These are phyloP conservation scores for human DNA, from an alignment of 2,113 vertebrate species.

Conservation along the genomic window DNA sequence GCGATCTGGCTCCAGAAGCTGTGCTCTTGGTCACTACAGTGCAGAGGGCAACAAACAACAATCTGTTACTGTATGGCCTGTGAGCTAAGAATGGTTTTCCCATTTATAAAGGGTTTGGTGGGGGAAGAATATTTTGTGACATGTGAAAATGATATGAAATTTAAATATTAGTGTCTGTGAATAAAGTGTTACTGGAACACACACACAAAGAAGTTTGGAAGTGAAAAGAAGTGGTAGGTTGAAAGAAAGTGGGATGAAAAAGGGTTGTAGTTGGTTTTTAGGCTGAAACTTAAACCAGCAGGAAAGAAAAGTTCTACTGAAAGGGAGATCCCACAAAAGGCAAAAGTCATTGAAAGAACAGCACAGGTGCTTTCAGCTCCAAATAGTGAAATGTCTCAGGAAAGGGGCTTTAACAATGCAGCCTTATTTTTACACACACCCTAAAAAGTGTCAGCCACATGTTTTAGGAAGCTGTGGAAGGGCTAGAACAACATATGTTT, in stretches of 20 bases:
- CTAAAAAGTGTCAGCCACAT: constrained; percentile 56
- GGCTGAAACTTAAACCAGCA: background rate
- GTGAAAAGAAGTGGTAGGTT: background rate
- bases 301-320: background rate
- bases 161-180: background rate
- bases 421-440: background rate
- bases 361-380: background rate
- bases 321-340: background rate
- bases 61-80: too few species aligned
- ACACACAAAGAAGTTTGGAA: background rate
- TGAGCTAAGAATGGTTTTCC: background rate
- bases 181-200: background rate
- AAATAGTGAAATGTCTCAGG: background rate
- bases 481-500: constrained; percentile 59
- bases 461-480: background rate
- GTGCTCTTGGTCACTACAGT: background rate
- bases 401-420: background rate
- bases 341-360: background rate
- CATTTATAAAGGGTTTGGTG: background rate
- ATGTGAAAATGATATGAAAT: background rate
- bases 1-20: background rate
- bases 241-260: background rate
- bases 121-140: background rate
- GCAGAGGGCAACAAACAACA: background rate
- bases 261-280: background rate